A percentile compares a stretch with the other conserved stretches of the same genome.
These are phyloP conservation scores for Amazona vittata DNA, from an alignment of 2,113 vertebrate species.

Conservation along the genomic window DNA sequence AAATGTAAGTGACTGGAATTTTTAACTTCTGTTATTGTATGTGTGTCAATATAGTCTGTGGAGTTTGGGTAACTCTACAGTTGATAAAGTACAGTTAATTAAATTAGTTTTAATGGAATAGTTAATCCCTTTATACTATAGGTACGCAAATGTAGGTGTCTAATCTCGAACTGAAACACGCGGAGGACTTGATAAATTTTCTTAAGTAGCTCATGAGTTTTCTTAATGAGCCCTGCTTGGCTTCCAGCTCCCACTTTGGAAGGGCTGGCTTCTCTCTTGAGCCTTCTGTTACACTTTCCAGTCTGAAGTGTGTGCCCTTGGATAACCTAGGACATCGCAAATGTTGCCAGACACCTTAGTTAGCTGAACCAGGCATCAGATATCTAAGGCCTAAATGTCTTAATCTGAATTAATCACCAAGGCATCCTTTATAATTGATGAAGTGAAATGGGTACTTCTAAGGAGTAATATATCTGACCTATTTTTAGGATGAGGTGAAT, in stretches of 20 bases:
- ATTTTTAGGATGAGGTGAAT: not conserved
- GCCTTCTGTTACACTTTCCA: not conserved
- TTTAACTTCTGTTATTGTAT: not conserved
- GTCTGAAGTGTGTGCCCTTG: not conserved
- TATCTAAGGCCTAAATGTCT: not conserved
- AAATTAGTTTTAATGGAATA: not conserved
- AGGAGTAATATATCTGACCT: slow-evolving; percentile 1
- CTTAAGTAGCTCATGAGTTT: not conserved
- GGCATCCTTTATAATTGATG: slow-evolving; percentile 20
- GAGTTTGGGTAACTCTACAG: not conserved
- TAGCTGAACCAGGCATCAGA: not conserved
- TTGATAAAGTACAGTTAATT: not conserved
- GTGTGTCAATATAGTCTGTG: not conserved
- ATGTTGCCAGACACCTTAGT: not conserved
- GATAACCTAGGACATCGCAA: not conserved
- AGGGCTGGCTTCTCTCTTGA: not conserved
- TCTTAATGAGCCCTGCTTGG: not conserved
- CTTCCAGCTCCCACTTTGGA: not conserved
- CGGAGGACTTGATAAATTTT: not conserved
- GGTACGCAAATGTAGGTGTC: not conserved
- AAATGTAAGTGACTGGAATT: not conserved
- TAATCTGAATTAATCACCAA: not conserved
- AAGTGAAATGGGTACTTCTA: not conserved
- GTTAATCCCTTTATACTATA: not conserved
- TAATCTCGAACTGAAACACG: not conserved